Evolutionary conservation across 2,797 vertebrate genomes (phyloP).

Genomic region (Psittacula echo): DNA sequence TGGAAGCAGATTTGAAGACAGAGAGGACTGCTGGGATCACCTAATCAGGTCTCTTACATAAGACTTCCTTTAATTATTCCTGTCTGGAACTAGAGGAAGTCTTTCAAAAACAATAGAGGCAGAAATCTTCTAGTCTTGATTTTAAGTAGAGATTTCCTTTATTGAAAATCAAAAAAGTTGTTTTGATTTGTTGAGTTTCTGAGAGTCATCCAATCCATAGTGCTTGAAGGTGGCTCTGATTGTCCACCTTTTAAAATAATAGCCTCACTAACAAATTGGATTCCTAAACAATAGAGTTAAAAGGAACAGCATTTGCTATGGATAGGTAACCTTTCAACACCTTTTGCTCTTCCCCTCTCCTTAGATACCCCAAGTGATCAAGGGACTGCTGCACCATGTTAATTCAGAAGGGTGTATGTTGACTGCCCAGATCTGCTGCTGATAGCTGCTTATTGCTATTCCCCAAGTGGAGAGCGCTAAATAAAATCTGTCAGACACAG

Average conservation of each 20-base stretch:
- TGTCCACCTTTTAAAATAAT: background rate
- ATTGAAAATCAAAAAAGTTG: background rate
- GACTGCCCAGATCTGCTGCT: background rate
- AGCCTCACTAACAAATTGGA: background rate
- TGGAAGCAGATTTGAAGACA: constrained; percentile 24
- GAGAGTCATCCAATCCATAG: background rate
- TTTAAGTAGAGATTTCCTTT: constrained; percentile 43
- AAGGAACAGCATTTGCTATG: background rate
- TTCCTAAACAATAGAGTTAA: background rate
- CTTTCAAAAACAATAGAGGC: constrained; percentile 36
- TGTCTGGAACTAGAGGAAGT: constrained; percentile 41
- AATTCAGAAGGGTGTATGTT: background rate
- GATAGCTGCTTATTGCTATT: background rate
- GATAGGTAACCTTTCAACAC: background rate
- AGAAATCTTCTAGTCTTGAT: constrained; percentile 39
- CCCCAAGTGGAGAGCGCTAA: background rate
- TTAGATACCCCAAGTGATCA: background rate
- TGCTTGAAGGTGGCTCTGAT: background rate
- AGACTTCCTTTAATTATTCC: constrained; percentile 67
- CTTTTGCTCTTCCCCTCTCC: background rate
- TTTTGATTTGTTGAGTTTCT: background rate
- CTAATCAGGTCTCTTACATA: constrained; percentile 36
- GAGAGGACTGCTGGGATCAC: background rate
- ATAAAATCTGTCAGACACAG: background rate
- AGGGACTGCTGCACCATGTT: background rate